A percentile compares a stretch with the other conserved stretches of the same genome.
phyloP scores from a whole-genome alignment of 2,888 invertebrate species.

The Ephialtes manifestator region DNA sequence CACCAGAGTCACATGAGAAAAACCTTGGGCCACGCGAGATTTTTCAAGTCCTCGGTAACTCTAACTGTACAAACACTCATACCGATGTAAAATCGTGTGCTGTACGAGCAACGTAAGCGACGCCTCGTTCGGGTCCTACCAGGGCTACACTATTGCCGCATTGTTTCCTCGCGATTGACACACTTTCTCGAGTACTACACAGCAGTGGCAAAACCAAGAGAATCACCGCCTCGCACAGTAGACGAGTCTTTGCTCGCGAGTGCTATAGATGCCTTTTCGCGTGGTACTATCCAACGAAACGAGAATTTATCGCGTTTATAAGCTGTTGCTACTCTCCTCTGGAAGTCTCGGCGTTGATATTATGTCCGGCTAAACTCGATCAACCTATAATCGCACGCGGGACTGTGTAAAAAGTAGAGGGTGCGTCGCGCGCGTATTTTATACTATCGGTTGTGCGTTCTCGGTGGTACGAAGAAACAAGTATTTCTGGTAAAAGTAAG shows the following conservation, averaged over 20 bases:
- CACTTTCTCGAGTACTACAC: slow-evolving; percentile 62
- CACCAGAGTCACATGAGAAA: background rate
- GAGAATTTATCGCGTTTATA: slow-evolving; percentile 16
- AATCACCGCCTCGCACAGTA: slow-evolving; percentile 18
- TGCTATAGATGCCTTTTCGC: slow-evolving; percentile 8
- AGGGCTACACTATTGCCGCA: slow-evolving; percentile 25
- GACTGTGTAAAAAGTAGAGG: background rate
- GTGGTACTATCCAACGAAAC: slow-evolving; percentile 17
- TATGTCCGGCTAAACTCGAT: slow-evolving; percentile 2
- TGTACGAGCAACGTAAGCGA: background rate
- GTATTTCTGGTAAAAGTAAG: too few relatives aligned
- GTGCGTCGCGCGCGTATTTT: background rate
- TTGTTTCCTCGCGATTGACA: slow-evolving; percentile 57
- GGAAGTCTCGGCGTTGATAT: slow-evolving; percentile 9
- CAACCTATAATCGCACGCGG: background rate
- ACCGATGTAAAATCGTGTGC: background rate
- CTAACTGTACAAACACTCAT: background rate
- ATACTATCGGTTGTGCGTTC: background rate
- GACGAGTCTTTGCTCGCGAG: slow-evolving; percentile 20
- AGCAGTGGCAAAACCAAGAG: slow-evolving; percentile 61
- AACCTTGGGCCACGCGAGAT: slow-evolving; percentile 12
- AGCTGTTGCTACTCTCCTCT: background rate
- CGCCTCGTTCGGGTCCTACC: background rate
- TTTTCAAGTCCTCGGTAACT: slow-evolving; percentile 8
- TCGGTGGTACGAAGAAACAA: background rate